Evolutionary conservation across 2,113 vertebrate species (phyloP).

Genomic region (Coryphaenoides rupestris): DNA sequence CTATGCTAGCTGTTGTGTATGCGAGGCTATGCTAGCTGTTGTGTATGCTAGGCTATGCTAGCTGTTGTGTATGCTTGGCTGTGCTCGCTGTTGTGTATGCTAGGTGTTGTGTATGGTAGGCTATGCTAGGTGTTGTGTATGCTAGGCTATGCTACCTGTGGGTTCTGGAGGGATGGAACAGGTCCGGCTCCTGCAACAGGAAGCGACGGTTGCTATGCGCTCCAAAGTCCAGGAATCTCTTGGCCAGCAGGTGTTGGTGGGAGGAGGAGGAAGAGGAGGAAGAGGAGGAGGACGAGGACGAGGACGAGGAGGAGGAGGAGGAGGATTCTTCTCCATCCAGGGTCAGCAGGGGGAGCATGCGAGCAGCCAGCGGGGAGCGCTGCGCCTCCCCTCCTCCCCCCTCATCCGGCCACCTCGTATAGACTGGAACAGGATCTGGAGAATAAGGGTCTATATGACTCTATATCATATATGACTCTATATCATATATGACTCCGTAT

Average conservation of each 20-base stretch:
- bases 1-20: no score
- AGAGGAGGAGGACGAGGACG: conserved; percentile 52
- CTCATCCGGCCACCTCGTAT: conserved; percentile 95
- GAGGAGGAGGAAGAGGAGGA: conserved; percentile 59
- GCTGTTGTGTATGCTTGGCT: no score
- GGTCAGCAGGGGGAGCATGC: conserved; percentile 86
- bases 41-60: no score
- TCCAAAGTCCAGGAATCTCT: conserved; percentile 91
- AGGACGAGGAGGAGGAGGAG: conserved; percentile 58
- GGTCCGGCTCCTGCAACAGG: conserved; percentile 84
- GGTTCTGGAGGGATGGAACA: conserved; percentile 86
- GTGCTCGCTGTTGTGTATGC: no score
- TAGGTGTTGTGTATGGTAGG: no score
- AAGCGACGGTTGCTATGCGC: conserved; percentile 86
- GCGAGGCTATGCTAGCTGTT: no score
- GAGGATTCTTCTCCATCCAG: conserved; percentile 82
- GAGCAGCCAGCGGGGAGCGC: conserved; percentile 93
- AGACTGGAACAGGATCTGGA: conserved; percentile 91
- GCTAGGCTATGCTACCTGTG: conserved; percentile 72
- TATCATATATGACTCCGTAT: no score
- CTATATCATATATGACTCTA: no score
- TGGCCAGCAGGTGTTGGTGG: conserved; percentile 80
- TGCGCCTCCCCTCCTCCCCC: conserved; percentile 91
- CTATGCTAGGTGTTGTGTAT: no score
- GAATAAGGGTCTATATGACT: no score